Conservation (phyloP, 2,888 invertebrate species). For the Entomobrya proxima region DNA sequence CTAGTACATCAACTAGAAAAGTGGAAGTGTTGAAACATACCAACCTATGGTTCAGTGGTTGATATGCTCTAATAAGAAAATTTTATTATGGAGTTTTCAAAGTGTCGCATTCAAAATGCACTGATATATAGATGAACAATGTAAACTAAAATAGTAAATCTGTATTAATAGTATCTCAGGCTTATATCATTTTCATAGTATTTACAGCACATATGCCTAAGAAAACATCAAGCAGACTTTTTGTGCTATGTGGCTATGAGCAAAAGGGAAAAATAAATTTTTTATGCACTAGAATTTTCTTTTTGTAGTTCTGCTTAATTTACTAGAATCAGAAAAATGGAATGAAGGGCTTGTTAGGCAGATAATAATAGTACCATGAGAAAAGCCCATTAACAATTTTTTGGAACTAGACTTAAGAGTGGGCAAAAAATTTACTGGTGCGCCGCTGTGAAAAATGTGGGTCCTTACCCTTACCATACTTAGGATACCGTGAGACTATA, state of each 20-base stretch:
- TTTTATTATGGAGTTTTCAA: constrained; percentile 7
- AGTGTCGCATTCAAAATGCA: not conserved
- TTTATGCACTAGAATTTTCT: not conserved
- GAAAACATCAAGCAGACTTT: no score
- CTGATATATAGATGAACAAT: not conserved
- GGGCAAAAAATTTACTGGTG: constrained; percentile 13
- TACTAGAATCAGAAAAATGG: constrained; percentile 49
- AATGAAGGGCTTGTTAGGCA: constrained; percentile 52
- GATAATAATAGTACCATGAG: constrained; percentile 32
- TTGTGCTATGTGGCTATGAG: constrained; percentile 16
- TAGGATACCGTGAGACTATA: no score
- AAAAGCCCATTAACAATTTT: constrained; percentile 36
- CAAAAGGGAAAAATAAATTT: constrained; percentile 11
- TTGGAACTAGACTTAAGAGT: constrained; percentile 26
- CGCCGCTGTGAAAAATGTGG: not conserved
- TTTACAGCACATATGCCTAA: no score
- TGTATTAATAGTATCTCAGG: not conserved
- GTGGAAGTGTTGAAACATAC: not conserved
- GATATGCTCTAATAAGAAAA: constrained; percentile 50
- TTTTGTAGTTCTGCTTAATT: constrained; percentile 44
- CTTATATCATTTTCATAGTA: no score
- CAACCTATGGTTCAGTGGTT: constrained; percentile 45
- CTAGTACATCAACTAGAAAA: not conserved
- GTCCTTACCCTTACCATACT: no score
- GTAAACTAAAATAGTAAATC: no score